Evolutionary conservation across 2,113 vertebrate species (phyloP).

Genomic region (Leiothrix lutea): DNA sequence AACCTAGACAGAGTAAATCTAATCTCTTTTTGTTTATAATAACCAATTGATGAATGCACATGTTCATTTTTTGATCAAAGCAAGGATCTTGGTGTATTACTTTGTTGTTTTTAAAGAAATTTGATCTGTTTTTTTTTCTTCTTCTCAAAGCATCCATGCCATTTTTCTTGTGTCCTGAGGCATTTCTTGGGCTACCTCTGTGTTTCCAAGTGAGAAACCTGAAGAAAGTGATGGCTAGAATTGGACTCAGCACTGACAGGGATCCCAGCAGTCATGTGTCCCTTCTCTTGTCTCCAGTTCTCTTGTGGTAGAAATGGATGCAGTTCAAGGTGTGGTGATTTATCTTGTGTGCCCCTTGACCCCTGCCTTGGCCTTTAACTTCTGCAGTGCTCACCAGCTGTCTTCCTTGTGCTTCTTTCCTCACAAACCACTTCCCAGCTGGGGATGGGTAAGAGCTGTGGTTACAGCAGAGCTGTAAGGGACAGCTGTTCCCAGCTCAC

Average conservation of each 20-base stretch:
- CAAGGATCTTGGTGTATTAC: not conserved
- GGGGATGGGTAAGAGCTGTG: not conserved
- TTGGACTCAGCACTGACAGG: not conserved
- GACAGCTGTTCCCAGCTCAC: not conserved
- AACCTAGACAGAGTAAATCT: not conserved
- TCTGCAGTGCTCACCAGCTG: not conserved
- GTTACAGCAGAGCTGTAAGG: not conserved
- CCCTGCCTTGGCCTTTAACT: not conserved
- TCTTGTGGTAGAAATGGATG: not conserved
- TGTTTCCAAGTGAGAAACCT: not conserved
- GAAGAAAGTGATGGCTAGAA: not conserved
- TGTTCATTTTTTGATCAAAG: not conserved
- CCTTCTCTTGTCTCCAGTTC: not conserved
- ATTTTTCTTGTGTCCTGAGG: not conserved
- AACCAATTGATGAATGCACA: not conserved
- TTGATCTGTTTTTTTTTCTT: not conserved
- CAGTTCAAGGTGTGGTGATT: not conserved
- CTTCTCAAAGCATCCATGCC: not conserved
- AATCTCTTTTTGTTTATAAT: not conserved
- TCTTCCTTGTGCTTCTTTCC: not conserved
- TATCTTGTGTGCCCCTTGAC: not conserved
- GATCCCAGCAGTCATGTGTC: not conserved
- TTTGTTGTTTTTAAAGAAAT: not conserved
- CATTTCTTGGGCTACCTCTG: not conserved
- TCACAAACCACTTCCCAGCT: not conserved